Evolutionary conservation across 2,797 vertebrate genomes (phyloP).

Genomic region (Bryconaethiops microstoma): DNA sequence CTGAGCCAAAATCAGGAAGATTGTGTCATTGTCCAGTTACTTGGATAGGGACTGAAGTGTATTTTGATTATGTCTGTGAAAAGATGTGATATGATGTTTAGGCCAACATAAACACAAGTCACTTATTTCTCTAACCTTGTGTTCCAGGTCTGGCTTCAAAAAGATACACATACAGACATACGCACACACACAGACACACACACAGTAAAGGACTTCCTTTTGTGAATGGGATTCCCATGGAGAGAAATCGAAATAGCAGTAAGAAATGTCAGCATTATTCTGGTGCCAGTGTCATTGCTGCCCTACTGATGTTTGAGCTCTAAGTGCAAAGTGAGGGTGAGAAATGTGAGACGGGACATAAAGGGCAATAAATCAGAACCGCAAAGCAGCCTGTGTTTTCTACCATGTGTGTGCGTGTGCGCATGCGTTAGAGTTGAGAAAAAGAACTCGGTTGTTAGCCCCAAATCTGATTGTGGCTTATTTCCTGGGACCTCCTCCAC

Average conservation of each 20-base stretch:
- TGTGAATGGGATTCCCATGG: slow-evolving; percentile 39
- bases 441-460: slow-evolving; percentile 24
- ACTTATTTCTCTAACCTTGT: slow-evolving; percentile 65
- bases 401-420: slow-evolving; percentile 13
- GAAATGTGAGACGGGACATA: background rate
- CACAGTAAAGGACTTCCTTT: slow-evolving; percentile 7
- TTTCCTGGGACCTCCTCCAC: slow-evolving; percentile 53
- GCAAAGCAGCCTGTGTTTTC: slow-evolving; percentile 38
- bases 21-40: slow-evolving; percentile 30
- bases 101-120: slow-evolving; percentile 70
- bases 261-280: slow-evolving; percentile 32
- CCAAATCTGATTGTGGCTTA: slow-evolving; percentile 32
- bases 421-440: slow-evolving; percentile 11
- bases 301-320: slow-evolving; percentile 44
- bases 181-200: slow-evolving; percentile 21
- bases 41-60: slow-evolving; percentile 46
- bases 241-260: slow-evolving; percentile 30
- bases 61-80: slow-evolving; percentile 68
- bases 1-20: slow-evolving; percentile 24
- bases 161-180: slow-evolving; percentile 36
- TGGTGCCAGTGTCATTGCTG: slow-evolving; percentile 15
- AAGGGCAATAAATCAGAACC: background rate
- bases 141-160: slow-evolving; percentile 70
- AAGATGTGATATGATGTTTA: slow-evolving; percentile 53
- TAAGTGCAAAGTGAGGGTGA: slow-evolving; percentile 39